Evolutionary conservation across 1,140 invertebrate species (phyloP).

Genomic region (Cataglyphis hispanica): DNA sequence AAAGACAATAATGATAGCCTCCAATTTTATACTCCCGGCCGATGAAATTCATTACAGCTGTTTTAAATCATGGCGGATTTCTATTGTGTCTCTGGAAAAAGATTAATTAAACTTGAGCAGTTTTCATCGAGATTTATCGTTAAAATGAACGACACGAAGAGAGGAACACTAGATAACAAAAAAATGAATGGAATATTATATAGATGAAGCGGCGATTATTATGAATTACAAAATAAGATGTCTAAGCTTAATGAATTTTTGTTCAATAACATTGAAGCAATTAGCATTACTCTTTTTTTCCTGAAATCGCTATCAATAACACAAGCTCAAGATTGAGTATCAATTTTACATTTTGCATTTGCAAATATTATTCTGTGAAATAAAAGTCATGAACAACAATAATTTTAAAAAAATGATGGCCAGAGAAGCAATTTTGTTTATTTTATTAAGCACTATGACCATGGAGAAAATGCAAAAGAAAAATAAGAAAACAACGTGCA

Average conservation of each 20-base stretch:
- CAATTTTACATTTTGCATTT: slow-evolving; percentile 13
- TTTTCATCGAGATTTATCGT: slow-evolving; percentile 37
- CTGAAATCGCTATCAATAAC: neutral
- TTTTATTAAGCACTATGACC: neutral
- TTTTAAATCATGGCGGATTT: slow-evolving; percentile 85
- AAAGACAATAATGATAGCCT: slow-evolving; percentile 73
- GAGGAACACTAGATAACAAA: slow-evolving; percentile 1
- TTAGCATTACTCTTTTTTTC: neutral
- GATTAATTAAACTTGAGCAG: slow-evolving; percentile 78
- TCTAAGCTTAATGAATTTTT: neutral
- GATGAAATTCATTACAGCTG: slow-evolving; percentile 80
- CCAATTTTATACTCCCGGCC: slow-evolving; percentile 63
- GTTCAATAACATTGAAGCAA: neutral
- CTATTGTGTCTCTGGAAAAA: slow-evolving; percentile 82
- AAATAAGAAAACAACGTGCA: slow-evolving; percentile 43
- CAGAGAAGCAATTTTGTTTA: neutral
- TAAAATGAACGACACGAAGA: slow-evolving; percentile 4
- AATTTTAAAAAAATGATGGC: neutral
- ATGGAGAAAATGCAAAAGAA: slow-evolving; percentile 22
- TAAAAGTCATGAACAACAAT: neutral
- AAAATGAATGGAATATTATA: slow-evolving; percentile 1
- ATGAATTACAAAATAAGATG: slow-evolving; percentile 21
- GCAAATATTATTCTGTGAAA: slow-evolving; percentile 1
- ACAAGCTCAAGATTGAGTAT: neutral
- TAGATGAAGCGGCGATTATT: neutral